A percentile compares a stretch with the other conserved stretches of the same genome.
Evolutionary conservation across 2,888 invertebrate genomes (phyloP).

Genomic region (Cartodere bifasciata): DNA sequence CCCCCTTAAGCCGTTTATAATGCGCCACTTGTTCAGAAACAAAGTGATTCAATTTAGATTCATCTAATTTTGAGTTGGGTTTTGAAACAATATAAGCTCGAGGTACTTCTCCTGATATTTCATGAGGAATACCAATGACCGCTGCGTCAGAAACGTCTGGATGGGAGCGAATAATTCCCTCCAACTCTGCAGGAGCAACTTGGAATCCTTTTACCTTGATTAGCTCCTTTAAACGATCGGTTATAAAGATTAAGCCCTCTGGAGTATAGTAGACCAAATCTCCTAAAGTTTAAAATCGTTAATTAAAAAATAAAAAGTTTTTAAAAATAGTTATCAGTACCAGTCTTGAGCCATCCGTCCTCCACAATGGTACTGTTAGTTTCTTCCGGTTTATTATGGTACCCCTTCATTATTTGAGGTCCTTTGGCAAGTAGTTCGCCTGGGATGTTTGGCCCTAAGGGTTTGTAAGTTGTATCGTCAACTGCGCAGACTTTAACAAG

Average conservation of each 20-base stretch:
- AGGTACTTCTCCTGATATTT: slow-evolving; percentile 58
- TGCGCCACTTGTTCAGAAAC: slow-evolving; percentile 56
- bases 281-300: too few relatives aligned
- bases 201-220: slow-evolving; percentile 64
- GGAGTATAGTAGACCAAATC: slow-evolving; percentile 47
- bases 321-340: too few relatives aligned
- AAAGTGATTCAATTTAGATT: slow-evolving; percentile 46
- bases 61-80: slow-evolving; percentile 31
- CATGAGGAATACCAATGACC: slow-evolving; percentile 65
- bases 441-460: slow-evolving; percentile 32
- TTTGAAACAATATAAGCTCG: slow-evolving; percentile 57
- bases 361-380: slow-evolving; percentile 53
- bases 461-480: slow-evolving; percentile 24
- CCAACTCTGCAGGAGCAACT: slow-evolving; percentile 84
- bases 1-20: slow-evolving; percentile 55
- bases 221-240: slow-evolving; percentile 68
- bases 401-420: slow-evolving; percentile 73
- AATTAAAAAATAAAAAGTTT: too few relatives aligned
- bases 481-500: slow-evolving; percentile 47
- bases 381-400: slow-evolving; percentile 61
- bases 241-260: slow-evolving; percentile 51
- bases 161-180: slow-evolving; percentile 57
- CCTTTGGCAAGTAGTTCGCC: slow-evolving; percentile 68
- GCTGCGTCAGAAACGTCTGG: slow-evolving; percentile 68
- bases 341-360: slow-evolving; percentile 64